phyloP scores from a whole-genome alignment of 1,140 invertebrate species.

The Lanistes nyassanus region DNA sequence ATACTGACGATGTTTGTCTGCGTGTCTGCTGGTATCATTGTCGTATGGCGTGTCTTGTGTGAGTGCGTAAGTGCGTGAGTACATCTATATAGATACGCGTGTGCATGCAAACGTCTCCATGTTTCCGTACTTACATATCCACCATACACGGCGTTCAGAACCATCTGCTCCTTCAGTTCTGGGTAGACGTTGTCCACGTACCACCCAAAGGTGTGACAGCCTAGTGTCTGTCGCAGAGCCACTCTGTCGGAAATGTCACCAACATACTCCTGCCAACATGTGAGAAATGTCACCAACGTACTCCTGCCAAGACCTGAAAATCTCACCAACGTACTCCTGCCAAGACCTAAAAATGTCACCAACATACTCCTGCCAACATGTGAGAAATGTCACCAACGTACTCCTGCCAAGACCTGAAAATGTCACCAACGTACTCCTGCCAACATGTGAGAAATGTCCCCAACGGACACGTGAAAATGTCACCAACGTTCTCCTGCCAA shows the following conservation, averaged over 20 bases:
- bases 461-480: slow-evolving; percentile 37
- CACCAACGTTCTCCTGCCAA: slow-evolving; percentile 4
- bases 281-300: not conserved
- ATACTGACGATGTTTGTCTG: too few relatives aligned
- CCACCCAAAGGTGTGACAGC: slow-evolving; percentile 96
- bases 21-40: too few relatives aligned
- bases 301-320: not conserved
- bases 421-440: not conserved
- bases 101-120: not conserved
- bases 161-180: slow-evolving; percentile 74
- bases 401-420: not conserved
- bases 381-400: not conserved
- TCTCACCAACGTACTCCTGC: not conserved
- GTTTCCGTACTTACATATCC: slow-evolving; percentile 35
- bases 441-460: too few relatives aligned
- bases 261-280: slow-evolving; percentile 36
- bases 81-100: not conserved
- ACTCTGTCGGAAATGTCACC: slow-evolving; percentile 74
- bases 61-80: not conserved
- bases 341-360: slow-evolving; percentile 71
- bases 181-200: slow-evolving; percentile 96
- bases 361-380: slow-evolving; percentile 36
- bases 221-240: slow-evolving; percentile 78
- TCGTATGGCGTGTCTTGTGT: not conserved
- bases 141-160: slow-evolving; percentile 25